These are phyloP conservation scores for Tiaroga cobitis DNA, from an alignment of 2,797 vertebrate genomes.

Conservation along the genomic window DNA sequence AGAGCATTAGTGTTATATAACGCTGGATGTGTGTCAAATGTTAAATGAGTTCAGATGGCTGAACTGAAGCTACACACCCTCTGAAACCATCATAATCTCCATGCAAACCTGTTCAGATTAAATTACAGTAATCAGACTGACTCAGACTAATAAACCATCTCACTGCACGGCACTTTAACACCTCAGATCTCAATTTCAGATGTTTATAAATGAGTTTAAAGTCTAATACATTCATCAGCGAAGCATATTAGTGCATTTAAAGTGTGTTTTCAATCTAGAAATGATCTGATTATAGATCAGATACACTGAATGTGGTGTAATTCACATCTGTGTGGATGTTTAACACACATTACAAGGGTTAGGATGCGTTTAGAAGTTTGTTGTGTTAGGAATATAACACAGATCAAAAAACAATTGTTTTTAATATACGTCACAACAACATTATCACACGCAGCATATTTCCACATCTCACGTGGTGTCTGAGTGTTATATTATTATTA, in stretches of 20 bases:
- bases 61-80: not conserved
- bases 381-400: not conserved
- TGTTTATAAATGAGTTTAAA: not conserved
- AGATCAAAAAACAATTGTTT: accelerated
- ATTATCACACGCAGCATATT: not conserved
- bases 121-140: not conserved
- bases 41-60: not conserved
- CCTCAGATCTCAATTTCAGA: not conserved
- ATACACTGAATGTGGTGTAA: not conserved
- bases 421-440: not conserved
- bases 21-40: not conserved
- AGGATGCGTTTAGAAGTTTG: not conserved
- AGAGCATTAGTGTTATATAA: not conserved
- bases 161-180: not conserved
- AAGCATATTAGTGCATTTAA: not conserved
- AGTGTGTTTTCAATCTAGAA: not conserved
- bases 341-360: not conserved
- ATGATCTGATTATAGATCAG: not conserved
- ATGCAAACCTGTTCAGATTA: not conserved
- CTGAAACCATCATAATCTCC: not conserved
- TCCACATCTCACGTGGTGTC: not conserved
- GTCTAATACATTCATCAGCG: too few species aligned
- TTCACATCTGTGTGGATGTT: not conserved
- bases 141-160: not conserved
- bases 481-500: not conserved